These are phyloP conservation scores for Caenorhabditis zanzibari DNA, from an alignment of 2,888 invertebrate species.

Conservation along the genomic window DNA sequence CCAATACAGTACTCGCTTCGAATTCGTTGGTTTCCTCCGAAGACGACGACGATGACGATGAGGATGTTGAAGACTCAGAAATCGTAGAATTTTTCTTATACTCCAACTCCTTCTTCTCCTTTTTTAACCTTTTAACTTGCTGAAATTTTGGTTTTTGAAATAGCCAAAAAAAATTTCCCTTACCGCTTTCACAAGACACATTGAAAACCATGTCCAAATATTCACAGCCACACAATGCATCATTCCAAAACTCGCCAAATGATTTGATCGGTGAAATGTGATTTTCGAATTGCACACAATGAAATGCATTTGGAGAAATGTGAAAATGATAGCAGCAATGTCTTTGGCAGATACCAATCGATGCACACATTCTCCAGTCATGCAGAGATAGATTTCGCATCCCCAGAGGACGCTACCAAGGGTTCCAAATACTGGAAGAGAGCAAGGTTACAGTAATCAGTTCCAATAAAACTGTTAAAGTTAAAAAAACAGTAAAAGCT, in stretches of 20 bases:
- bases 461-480: too few species aligned
- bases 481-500: conserved; percentile 3
- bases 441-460: neutral
- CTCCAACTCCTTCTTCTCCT: conserved; percentile 48
- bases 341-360: conserved; percentile 74
- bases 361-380: conserved; percentile 39
- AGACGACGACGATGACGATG: conserved; percentile 54
- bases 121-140: conserved; percentile 56
- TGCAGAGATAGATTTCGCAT: conserved; percentile 79
- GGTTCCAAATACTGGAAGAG: conserved; percentile 77
- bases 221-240: conserved; percentile 82
- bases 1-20: conserved; percentile 23
- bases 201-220: conserved; percentile 82
- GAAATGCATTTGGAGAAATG: conserved; percentile 83
- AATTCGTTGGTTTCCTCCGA: conserved; percentile 26
- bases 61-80: conserved; percentile 14
- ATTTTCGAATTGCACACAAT: conserved; percentile 83
- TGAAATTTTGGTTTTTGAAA: neutral
- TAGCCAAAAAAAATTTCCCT: neutral
- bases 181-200: conserved; percentile 80
- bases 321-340: conserved; percentile 78
- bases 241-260: conserved; percentile 78
- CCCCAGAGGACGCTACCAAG: conserved; percentile 79
- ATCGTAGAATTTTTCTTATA: conserved; percentile 26
- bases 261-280: conserved; percentile 71